Evolutionary conservation across 2,113 vertebrate genomes (phyloP).

Genomic region (western clawed frog (Xenopus tropicalis)): UCB_Xtro_10.0 CM004447.2:87506501-87507000

Average conservation of each 20-base stretch:
- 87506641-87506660: slow-evolving; percentile 46
- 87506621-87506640: slow-evolving; percentile 45
- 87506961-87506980: slow-evolving; percentile 8
- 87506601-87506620: slow-evolving; percentile 46
- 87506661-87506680: slow-evolving; percentile 46
- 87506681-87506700: slow-evolving; percentile 44
- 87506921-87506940: slow-evolving; percentile 46
- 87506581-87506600: slow-evolving; percentile 45
- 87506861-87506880: slow-evolving; percentile 44
- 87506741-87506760: slow-evolving; percentile 47
- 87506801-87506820: slow-evolving; percentile 39
- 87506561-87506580: slow-evolving; percentile 33
- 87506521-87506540: slow-evolving; percentile 27
- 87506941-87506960: slow-evolving; percentile 39
- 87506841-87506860: slow-evolving; percentile 45
- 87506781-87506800: slow-evolving; percentile 44
- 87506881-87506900: slow-evolving; percentile 45
- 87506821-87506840: slow-evolving; percentile 46
- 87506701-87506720: slow-evolving; percentile 47
- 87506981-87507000: slow-evolving; percentile 3
- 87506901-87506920: slow-evolving; percentile 45
- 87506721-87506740: slow-evolving; percentile 47
- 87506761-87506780: slow-evolving; percentile 38
- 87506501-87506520: slow-evolving; percentile 37
- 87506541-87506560: slow-evolving; percentile 41